Conservation (phyloP, 2,113 vertebrate genomes). For the Elephantulus edwardii region DNA sequence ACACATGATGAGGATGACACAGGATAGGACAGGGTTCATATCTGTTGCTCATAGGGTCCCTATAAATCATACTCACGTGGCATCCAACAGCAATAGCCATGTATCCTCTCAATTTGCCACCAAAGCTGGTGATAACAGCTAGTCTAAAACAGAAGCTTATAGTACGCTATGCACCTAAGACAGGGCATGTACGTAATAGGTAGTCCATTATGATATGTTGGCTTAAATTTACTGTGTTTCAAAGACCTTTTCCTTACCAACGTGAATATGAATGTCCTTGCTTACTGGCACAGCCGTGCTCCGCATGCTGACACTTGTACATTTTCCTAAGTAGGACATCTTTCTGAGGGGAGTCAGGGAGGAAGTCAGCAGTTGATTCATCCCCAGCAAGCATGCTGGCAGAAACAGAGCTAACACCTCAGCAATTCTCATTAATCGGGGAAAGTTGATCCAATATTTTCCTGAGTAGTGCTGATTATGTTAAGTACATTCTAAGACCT, state of each 20-base stretch:
- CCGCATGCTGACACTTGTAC: not conserved
- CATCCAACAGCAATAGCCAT: too few relatives aligned
- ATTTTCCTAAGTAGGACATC: conserved; percentile 31
- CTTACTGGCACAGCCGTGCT: not conserved
- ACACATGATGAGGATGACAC: too few relatives aligned
- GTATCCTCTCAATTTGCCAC: not conserved
- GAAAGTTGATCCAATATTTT: not conserved
- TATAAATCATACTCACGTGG: too few relatives aligned
- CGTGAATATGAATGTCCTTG: not conserved
- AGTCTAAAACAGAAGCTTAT: not conserved
- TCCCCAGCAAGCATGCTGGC: not conserved
- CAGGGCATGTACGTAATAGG: not conserved
- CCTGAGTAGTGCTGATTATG: not conserved
- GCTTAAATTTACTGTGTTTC: not conserved
- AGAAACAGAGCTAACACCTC: not conserved
- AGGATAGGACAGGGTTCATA: too few relatives aligned
- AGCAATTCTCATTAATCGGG: not conserved
- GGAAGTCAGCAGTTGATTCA: conserved; percentile 28
- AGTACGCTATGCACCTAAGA: not conserved
- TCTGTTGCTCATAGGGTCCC: too few relatives aligned
- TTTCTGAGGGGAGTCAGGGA: conserved; percentile 16
- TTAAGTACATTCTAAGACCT: conserved; percentile 2
- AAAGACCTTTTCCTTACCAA: not conserved
- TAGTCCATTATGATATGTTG: not conserved
- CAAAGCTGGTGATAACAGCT: not conserved